Percentiles rank a stretch among this genome's conserved stretches.
phyloP scores from a whole-genome alignment of 2,113 vertebrate species.

The Chinchilla lanigera region DNA sequence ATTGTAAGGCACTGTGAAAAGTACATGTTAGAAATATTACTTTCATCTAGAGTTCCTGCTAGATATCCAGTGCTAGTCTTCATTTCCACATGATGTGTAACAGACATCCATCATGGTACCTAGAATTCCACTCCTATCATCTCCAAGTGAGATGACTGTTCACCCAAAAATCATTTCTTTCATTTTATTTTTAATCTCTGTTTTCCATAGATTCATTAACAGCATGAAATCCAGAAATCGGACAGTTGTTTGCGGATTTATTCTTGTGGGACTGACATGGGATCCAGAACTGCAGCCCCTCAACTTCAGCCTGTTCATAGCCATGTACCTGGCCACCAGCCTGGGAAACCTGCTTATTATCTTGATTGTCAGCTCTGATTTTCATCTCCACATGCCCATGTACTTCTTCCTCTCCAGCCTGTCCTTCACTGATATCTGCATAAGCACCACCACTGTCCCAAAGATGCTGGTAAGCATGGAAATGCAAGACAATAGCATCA shows the following conservation, averaged over 20 bases:
- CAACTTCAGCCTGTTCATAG: not conserved
- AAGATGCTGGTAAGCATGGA: slow-evolving; percentile 51
- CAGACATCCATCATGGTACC: not conserved
- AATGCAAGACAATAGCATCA: not conserved
- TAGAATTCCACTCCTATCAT: not conserved
- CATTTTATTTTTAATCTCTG: not conserved
- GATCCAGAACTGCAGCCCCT: not conserved
- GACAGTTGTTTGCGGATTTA: not conserved
- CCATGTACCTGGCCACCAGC: not conserved
- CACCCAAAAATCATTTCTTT: not conserved
- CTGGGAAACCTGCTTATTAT: not conserved
- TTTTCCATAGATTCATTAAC: not conserved
- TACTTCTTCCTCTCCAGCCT: not conserved
- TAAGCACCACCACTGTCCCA: not conserved
- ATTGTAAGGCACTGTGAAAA: not conserved
- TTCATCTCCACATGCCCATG: not conserved
- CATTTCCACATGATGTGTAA: not conserved
- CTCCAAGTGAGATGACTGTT: too few species aligned
- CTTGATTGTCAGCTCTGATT: not conserved
- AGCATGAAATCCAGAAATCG: not conserved
- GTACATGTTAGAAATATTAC: not conserved
- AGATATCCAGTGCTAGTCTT: not conserved
- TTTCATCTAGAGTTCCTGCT: not conserved
- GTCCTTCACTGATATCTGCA: not conserved
- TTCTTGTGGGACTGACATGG: not conserved